Conservation (phyloP, 1,140 invertebrate species). For the Drosophila nigrodunni region DNA sequence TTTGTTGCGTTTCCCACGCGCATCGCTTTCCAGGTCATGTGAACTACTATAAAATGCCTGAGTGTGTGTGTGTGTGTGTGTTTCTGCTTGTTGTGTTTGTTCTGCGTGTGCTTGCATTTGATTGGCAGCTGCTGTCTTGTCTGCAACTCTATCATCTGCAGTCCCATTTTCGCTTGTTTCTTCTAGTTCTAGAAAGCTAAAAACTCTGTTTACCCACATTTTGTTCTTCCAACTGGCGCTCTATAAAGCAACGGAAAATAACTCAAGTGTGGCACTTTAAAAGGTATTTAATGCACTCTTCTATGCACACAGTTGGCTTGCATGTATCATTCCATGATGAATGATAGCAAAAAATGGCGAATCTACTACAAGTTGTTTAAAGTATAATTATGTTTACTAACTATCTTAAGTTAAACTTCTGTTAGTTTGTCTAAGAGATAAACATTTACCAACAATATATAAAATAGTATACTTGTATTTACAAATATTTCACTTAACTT, state of each 20-base stretch:
- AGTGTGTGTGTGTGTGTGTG: slow-evolving; percentile 6
- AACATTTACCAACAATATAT: no score
- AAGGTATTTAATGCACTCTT: slow-evolving; percentile 23
- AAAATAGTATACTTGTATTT: no score
- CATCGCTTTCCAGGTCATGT: slow-evolving; percentile 48
- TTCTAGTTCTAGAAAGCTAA: slow-evolving; percentile 2
- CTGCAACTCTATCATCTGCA: slow-evolving; percentile 27
- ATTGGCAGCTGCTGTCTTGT: slow-evolving; percentile 46
- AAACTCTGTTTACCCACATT: slow-evolving; percentile 30
- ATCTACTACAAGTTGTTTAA: no score
- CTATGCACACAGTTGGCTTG: neutral
- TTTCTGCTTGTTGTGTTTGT: slow-evolving; percentile 2
- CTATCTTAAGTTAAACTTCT: no score
- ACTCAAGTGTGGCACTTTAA: slow-evolving; percentile 20
- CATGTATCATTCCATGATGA: neutral
- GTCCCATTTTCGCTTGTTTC: slow-evolving; percentile 12
- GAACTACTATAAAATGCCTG: slow-evolving; percentile 9
- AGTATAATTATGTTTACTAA: no score
- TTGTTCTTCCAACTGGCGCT: neutral
- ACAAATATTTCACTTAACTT: neutral
- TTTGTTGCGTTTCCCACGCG: slow-evolving; percentile 46
- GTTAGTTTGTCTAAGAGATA: no score
- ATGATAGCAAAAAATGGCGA: no score
- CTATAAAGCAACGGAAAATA: slow-evolving; percentile 10
- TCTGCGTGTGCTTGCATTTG: slow-evolving; percentile 36